Base-by-base conservation (phyloP, 1,140 invertebrate species). In the Melipona quadrifasciata region DNA sequence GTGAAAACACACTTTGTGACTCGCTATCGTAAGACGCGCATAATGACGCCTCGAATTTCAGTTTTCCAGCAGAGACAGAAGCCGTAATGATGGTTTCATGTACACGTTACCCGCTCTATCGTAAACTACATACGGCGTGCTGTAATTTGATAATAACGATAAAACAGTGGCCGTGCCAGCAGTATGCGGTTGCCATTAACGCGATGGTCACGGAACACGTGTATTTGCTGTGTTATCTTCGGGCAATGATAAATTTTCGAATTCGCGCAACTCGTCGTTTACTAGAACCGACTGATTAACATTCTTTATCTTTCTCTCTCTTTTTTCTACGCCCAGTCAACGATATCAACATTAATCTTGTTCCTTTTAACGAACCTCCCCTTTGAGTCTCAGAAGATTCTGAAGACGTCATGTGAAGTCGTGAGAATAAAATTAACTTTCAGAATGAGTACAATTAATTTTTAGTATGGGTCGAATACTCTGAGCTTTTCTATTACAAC, bases 61-160 rank as follows among this genome's bases (percentile, higher is more conserved):
- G 34, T 71, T 71, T 79, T 71, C 55, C 16, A 51, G 27, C 47
- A 27, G 65, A 21, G 19, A 12, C 14, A n/a, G 19, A 2, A 34
- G 14, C 65, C 5, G 14, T 71, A 47, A 87, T 68, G 39, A 74
- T 55, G 57, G 47, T 82, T 78, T 79, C 58, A 78, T 73, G 58
- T 75, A 21, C 70, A 65, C 57, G 64, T 87, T 55, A 80, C 76
- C 77, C 51, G 5, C 31, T 19, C 16, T 24, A n/a, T 73, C 61
- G 73, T 58, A 78, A 68, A 39, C 34, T 74, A 53, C 55, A 24
- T 47, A 53, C 17, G 27, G 57, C 65, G 53, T 58, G 11, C 39
- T 19, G 61, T 79, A 75, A 89, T 88, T 75, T 53, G 71, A 86
- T 81, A 79, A 58, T 85, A 82, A 88, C 80, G 87, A 86, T 88